phyloP scores from a whole-genome alignment of 2,797 vertebrate genomes.

The Bradypodion pumilum region DNA sequence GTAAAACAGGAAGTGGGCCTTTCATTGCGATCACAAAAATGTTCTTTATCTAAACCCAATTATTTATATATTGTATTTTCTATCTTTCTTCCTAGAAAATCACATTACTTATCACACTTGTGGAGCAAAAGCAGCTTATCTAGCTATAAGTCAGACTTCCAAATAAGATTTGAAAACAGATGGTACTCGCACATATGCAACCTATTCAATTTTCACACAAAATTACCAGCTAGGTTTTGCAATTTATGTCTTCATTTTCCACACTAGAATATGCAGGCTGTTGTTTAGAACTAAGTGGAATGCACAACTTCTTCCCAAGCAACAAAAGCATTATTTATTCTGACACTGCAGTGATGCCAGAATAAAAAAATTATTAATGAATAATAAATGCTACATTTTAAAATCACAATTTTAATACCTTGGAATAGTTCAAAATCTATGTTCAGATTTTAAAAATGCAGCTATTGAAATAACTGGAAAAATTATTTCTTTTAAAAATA shows the following conservation, averaged over 20 bases:
- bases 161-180: conserved; percentile 10
- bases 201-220: background rate
- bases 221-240: background rate
- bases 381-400: background rate
- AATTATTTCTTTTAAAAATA: background rate
- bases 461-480: background rate
- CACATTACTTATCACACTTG: background rate
- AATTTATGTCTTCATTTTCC: background rate
- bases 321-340: background rate
- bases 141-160: background rate
- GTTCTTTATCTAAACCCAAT: background rate
- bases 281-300: background rate
- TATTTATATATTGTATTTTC: background rate
- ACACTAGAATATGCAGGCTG: background rate
- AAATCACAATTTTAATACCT: background rate
- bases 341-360: background rate
- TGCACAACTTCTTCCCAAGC: background rate
- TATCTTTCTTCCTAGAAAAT: background rate
- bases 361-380: background rate
- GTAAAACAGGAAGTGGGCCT: background rate
- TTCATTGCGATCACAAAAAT: background rate
- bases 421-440: background rate
- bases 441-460: background rate
- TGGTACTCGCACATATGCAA: background rate
- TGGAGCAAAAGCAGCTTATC: background rate